phyloP scores from a whole-genome alignment of 2,888 invertebrate species.

The Coecobrya sp. region DNA sequence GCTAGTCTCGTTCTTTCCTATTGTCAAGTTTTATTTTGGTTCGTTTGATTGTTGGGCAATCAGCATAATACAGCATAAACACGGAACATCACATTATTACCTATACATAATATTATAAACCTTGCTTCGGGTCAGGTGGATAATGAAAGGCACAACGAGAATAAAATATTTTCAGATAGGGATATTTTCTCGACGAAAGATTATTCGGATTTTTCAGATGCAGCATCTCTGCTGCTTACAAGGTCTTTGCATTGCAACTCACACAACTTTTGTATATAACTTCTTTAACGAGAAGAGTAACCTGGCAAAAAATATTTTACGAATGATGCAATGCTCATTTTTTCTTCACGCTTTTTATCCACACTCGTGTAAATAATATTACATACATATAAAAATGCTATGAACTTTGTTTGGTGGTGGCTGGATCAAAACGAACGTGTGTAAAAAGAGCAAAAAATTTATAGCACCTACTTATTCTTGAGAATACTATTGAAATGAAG shows the following conservation, averaged over 20 bases:
- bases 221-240: no score
- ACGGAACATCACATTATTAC: not conserved
- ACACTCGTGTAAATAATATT: not conserved
- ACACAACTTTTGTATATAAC: not conserved
- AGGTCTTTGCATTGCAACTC: no score
- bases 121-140: no score
- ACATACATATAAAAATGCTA: no score
- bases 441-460: not conserved
- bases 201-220: no score
- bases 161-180: no score
- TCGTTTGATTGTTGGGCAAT: not conserved
- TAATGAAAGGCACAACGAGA: no score
- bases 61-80: not conserved
- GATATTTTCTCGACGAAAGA: no score
- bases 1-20: not conserved
- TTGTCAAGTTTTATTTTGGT: not conserved
- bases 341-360: not conserved
- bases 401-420: no score
- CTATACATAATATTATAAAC: not conserved
- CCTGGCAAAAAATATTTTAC: not conserved
- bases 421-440: not conserved
- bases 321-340: not conserved
- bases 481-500: constrained; percentile 1
- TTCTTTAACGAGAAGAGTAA: not conserved
- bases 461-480: no score